These are phyloP conservation scores for Bos indicus DNA, from an alignment of 2,113 vertebrate species.

Conservation along the genomic window DNA sequence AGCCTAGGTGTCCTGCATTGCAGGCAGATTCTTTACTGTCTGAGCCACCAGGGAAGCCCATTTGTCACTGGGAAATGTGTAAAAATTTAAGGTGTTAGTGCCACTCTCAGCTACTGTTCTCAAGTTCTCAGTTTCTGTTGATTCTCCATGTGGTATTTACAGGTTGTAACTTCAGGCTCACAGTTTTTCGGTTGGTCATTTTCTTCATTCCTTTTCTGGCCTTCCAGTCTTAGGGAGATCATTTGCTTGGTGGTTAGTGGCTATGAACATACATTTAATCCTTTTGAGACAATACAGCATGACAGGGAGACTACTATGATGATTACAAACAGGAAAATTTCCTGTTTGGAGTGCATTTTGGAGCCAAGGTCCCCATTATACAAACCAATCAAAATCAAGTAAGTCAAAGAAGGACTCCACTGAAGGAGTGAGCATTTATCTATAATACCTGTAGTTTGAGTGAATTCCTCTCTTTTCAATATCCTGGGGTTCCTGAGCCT, in stretches of 20 bases:
- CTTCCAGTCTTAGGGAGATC: background rate
- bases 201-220: background rate
- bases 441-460: background rate
- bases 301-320: background rate
- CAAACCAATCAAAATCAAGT: background rate
- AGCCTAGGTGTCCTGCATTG: background rate
- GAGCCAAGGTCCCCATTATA: background rate
- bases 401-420: background rate
- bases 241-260: background rate
- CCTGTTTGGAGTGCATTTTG: background rate
- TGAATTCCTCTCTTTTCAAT: background rate
- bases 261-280: background rate
- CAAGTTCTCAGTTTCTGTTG: background rate
- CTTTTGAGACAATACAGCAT: background rate
- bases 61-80: background rate
- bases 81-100: background rate
- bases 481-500: background rate
- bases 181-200: background rate
- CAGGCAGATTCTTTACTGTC: background rate
- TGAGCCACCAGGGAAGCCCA: background rate
- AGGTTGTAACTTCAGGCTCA: background rate
- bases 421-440: background rate
- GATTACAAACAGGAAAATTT: background rate
- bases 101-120: background rate
- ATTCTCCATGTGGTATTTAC: background rate